Conservation (phyloP, 2,113 vertebrate genomes). For the Pseudonaja textilis region DNA sequence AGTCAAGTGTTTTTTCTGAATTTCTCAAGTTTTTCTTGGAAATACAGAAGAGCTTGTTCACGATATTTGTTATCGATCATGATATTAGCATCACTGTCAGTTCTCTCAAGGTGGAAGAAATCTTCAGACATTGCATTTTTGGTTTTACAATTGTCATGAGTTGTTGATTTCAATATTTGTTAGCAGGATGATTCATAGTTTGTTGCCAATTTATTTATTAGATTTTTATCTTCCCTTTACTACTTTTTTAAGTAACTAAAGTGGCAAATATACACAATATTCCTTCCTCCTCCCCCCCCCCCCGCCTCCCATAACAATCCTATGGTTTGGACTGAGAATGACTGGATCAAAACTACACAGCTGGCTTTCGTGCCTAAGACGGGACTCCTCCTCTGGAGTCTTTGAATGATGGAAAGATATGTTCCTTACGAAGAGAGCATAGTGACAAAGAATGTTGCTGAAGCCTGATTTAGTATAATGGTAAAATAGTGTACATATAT, state of each 20-base stretch:
- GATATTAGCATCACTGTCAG: neutral
- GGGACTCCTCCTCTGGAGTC: neutral
- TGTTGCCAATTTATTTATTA: neutral
- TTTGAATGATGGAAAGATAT: neutral
- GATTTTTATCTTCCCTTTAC: neutral
- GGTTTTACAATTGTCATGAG: neutral
- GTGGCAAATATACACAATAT: neutral
- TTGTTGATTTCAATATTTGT: neutral
- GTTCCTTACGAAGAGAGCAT: neutral
- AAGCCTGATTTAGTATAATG: neutral
- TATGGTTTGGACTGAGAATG: neutral
- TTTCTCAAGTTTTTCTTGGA: neutral
- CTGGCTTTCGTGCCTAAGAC: neutral
- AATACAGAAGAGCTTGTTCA: neutral
- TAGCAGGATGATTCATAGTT: neutral
- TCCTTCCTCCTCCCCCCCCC: neutral
- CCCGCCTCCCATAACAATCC: neutral
- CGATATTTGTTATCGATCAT: neutral
- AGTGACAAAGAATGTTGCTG: neutral
- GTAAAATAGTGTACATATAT: neutral
- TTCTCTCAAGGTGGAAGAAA: neutral
- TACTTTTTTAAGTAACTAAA: neutral
- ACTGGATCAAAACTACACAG: neutral
- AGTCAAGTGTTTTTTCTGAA: neutral
- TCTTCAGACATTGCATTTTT: neutral